Base-by-base conservation (phyloP, 2,797 vertebrate genomes). In the Chromobotia macracanthus region DNA sequence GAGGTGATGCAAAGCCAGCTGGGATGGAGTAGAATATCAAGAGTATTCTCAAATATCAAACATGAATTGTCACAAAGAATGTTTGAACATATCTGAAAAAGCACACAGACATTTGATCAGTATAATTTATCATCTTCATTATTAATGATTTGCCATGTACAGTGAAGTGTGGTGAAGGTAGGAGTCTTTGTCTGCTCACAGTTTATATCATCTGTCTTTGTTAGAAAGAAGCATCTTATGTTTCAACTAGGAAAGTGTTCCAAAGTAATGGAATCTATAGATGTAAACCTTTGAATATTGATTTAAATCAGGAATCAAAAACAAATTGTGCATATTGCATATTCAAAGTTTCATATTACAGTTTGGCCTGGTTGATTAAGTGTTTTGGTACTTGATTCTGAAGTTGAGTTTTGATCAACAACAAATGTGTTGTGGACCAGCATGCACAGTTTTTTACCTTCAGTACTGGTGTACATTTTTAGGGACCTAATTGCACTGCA, bases 31-130 rank as follows among this genome's bases (percentile, higher is more conserved):
- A 60, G 56, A n/a, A 61, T 68, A 75, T 68, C 72, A 74, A 44
- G 64, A 68, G 28, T 25, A 28, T 56, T 79, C 77, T 79, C 77
- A 64, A 79, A 79, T 79, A 71, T 79, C 77, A 68, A 74, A 61
- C 58, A 21, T 56, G 72, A 69, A 69, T 53, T 38, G 44, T 67
- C 67, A 10, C 8, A 35, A 73, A 50, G 61, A 80, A 50, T 35
- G 50, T 18, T 31, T 1, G 19, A 41, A 51, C n/a, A 13, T n/a
- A 15, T 38, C 53, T 75, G 23, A 75, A 63, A 68, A 75, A 61
- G 51, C 15, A 19, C 13, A 35, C 9, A 18, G 72, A 75, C 25
- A 75, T 63, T 15, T 38, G 55, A 75, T 69, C 25, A 7, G 35
- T 53, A 68, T 18, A 23, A 13, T 19, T 41, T 15, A 25, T 7